phyloP scores from a whole-genome alignment of 2,113 vertebrate species.

The Myiagra hebetior region DNA sequence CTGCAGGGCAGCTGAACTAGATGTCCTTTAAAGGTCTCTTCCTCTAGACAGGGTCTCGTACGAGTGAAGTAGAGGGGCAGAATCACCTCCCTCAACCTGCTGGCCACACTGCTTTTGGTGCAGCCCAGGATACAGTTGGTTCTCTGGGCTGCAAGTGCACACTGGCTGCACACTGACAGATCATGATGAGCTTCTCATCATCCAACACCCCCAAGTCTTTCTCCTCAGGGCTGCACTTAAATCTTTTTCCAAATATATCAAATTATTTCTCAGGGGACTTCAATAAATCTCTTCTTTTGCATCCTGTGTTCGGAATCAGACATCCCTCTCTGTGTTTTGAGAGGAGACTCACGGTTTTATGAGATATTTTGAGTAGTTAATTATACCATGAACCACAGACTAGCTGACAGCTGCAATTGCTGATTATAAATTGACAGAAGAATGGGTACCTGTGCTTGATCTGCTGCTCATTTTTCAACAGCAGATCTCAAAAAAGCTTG shows the following conservation, averaged over 20 bases:
- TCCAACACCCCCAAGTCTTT: not conserved
- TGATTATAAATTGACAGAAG: not conserved
- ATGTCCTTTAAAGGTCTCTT: not conserved
- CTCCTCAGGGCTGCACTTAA: not conserved
- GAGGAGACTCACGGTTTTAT: constrained; percentile 1
- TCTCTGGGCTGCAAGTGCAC: not conserved
- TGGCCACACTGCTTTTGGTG: not conserved
- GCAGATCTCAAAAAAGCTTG: not conserved
- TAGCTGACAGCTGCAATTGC: constrained; percentile 26
- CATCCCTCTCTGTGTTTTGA: constrained; percentile 6
- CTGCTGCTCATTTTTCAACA: not conserved
- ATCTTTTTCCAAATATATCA: not conserved
- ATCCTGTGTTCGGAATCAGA: not conserved
- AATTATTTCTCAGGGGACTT: not conserved
- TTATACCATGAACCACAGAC: constrained; percentile 15
- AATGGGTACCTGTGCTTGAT: not conserved
- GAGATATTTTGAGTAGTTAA: constrained; percentile 45
- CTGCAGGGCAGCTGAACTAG: not conserved
- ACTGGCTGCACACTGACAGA: not conserved
- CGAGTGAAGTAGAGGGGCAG: not conserved
- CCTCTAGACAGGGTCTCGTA: not conserved
- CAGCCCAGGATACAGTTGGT: not conserved
- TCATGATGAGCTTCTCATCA: not conserved
- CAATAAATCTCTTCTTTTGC: not conserved
- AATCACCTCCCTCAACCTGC: not conserved